phyloP scores from a whole-genome alignment of 2,797 vertebrate genomes.

The Coluber constrictor region DNA sequence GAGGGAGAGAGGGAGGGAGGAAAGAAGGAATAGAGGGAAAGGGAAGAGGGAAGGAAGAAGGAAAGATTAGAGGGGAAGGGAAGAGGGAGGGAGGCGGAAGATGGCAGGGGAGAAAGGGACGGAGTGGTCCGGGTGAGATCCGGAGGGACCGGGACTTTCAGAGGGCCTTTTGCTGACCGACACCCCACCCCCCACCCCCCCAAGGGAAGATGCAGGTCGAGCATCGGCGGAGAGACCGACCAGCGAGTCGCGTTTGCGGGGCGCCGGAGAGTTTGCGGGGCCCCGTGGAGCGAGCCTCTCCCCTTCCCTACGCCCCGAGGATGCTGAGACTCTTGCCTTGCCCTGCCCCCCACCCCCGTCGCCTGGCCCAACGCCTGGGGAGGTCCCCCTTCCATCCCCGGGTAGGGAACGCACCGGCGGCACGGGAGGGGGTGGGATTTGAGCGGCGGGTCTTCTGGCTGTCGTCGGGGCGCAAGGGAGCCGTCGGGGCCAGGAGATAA shows the following conservation, averaged over 20 bases:
- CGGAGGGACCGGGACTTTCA: background rate
- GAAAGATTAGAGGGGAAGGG: too few relatives aligned
- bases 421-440: background rate
- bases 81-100: too few relatives aligned
- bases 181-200: too few relatives aligned
- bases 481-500: background rate
- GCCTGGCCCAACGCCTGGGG: background rate
- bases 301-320: background rate
- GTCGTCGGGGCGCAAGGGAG: background rate
- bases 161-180: background rate
- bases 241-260: background rate
- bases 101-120: background rate
- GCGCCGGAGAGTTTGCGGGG: background rate
- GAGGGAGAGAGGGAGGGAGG: rapidly evolving
- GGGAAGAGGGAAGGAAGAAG: too few relatives aligned
- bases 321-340: background rate
- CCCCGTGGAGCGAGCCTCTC: background rate
- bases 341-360: too few relatives aligned
- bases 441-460: background rate
- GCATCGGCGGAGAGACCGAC: background rate
- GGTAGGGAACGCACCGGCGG: background rate
- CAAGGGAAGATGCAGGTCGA: background rate
- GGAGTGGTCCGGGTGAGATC: background rate
- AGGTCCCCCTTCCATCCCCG: background rate
- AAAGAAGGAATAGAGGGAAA: too few relatives aligned